Conservation (phyloP, 2,113 vertebrate species). For the Cyanoramphus novaezelandiae region DNA sequence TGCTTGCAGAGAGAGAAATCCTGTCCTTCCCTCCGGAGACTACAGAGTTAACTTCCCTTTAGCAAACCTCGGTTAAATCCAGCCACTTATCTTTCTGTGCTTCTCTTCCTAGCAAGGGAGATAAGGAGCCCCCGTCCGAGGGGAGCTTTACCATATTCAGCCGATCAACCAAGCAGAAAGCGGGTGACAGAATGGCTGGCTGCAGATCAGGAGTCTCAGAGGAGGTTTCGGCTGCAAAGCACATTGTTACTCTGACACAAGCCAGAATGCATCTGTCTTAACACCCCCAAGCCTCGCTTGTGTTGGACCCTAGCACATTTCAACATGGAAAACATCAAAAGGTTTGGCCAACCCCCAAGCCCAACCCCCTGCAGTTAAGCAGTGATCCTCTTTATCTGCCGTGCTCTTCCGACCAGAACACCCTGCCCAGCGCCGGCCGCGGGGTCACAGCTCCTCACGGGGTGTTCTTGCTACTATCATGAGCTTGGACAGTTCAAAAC, state of each 20-base stretch:
- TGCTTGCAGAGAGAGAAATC: neutral
- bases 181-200: neutral
- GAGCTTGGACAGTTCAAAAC: conserved; percentile 88
- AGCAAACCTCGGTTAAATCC: neutral
- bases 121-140: neutral
- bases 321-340: neutral
- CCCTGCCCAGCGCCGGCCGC: neutral
- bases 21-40: neutral
- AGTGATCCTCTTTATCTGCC: neutral
- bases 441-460: conserved; percentile 84
- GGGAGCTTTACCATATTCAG: neutral
- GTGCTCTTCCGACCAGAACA: fast-evolving
- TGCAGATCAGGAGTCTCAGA: neutral
- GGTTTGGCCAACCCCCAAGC: neutral
- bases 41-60: neutral
- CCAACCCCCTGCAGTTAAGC: neutral
- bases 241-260: neutral
- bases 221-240: conserved; percentile 12
- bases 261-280: neutral
- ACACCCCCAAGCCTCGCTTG: neutral
- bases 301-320: neutral
- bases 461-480: conserved; percentile 77
- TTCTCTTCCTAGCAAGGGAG: neutral
- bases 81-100: conserved; percentile 17
- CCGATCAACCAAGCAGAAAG: neutral